Base-by-base conservation (phyloP, 2,797 vertebrate genomes). In the Protosalanx chinensis region DNA sequence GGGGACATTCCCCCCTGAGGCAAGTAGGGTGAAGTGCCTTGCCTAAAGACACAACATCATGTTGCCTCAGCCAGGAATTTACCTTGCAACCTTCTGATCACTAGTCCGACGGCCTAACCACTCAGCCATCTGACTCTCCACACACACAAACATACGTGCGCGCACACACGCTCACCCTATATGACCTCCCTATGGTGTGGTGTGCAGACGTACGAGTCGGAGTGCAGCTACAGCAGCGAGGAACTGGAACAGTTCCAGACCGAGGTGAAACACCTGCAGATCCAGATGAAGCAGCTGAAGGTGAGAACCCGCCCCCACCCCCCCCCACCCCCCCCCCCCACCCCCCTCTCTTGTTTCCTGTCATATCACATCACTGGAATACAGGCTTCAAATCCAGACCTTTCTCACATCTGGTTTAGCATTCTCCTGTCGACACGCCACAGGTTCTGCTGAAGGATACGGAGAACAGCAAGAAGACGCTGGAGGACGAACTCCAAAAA, bases 401-500 rank as follows among this genome's bases (percentile, higher is more conserved):
- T 66, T 53, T 15, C 29, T 67, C 46, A 67, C 65, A 67, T 12
- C 30, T 46, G 2, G 51, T 8, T 30, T 49, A 67, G 23, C 27
- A 49, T 30, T 13, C 46, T 30, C 27, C 8, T 51, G 23, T 15
- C 46, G n/a, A 29, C 29, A 12, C 68, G 30, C 16, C 23, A 0
- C 75, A 97, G 95, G 90, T 83, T 72, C 90, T 94, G 68, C 84
- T 95, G 76, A 95, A 91, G 81, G 94, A 96, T 81, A 90, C 93
- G 75, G 94, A 96, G 78, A 88, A 83, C 82, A 93, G 88, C 82
- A 96, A 95, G 87, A 95, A 92, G 70, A 83, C 69, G 0, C 90
- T 95, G 73, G 94, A 96, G 84, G 94, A 94, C 2, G 93, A 96
- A 81, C 88, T 96, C 57, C 93, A 95, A 82, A 92, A 93, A 70